Base-by-base conservation (phyloP, 2,888 invertebrate species). In the Argyra leucocephala region DNA sequence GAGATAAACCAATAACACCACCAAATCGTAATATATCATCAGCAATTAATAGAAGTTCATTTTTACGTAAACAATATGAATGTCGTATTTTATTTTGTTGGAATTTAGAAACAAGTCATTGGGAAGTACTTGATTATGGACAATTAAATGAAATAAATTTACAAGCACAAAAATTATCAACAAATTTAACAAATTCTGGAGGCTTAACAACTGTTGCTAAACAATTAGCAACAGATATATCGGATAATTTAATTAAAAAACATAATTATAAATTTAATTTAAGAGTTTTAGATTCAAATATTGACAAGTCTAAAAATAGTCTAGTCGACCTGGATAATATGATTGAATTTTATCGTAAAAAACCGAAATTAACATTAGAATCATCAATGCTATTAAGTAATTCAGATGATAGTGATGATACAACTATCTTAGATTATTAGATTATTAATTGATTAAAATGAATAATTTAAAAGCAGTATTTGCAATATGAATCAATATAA, bases 71-170 rank as follows among this genome's bases (percentile, higher is more conserved):
- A 1, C 77, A 77, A 65, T 80, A 76, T 66, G 79, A 80, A 65
- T 78, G 79, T 64, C 77, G 78, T 3, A 77, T 79, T 36, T 73
- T 80, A 2, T 80, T 80, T 65, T 75, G 76, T 10, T 80, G 80
- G 80, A 78, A 80, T 64, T 78, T 79, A 75, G 76, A 76, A 64
- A 70, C 73, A 12, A 79, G 79, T 1, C 75, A 75, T 64, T 80
- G 79, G 79, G 74, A 78, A 66, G 76, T 80, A 2, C 68, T 80
- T 1, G 79, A 80, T 67, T 79, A 78, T 69, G 80, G 80, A 3
- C 76, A 80, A 63, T 69, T 80, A 0, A 72, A 73, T 23, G 79
- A 80, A 69, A 69, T 73, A 36, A 69, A 70, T 12, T n/a, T 48
- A n/a, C 58, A 66, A 21, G 15, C 59, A 18, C 22, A 23, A 23